Percentiles rank a stretch among this genome's conserved stretches.
Conservation (phyloP, 2,888 invertebrate genomes). For the Drosophila nr. perissopoda region DNA sequence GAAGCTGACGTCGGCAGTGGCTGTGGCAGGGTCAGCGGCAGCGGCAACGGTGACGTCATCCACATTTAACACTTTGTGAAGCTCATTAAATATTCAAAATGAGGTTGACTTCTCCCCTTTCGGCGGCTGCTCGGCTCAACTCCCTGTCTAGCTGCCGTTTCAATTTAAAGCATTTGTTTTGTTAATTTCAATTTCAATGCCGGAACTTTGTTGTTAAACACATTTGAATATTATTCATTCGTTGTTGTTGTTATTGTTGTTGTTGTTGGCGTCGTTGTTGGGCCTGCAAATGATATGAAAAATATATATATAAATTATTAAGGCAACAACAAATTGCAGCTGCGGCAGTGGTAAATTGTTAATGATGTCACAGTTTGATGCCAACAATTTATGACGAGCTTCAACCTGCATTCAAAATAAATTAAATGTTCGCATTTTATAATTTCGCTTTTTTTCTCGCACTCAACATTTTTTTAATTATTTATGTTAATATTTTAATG, state of each 20-base stretch:
- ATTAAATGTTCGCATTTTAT: conserved; percentile 10
- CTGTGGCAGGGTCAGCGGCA: conserved; percentile 15
- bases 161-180: conserved; percentile 55
- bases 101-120: conserved; percentile 15
- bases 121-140: conserved; percentile 4
- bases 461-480: conserved; percentile 64
- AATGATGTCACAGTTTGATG: conserved; percentile 65
- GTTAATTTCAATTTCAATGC: conserved; percentile 59
- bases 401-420: conserved; percentile 55
- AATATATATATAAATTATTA: conserved; percentile 50
- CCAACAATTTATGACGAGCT: conserved; percentile 68
- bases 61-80: conserved; percentile 71
- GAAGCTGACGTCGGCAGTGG: conserved; percentile 37
- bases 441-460: conserved; percentile 24
- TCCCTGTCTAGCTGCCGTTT: conserved; percentile 6
- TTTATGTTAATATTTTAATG: conserved; percentile 72
- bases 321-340: conserved; percentile 43
- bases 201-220: conserved; percentile 77
- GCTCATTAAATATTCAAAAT: conserved; percentile 73
- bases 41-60: conserved; percentile 43
- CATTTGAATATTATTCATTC: conserved; percentile 35
- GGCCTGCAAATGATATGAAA: conserved; percentile 64
- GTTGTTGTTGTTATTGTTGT: conserved; percentile 30
- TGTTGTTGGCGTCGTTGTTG: conserved; percentile 23
- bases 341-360: conserved; percentile 63